Evolutionary conservation across 2,113 vertebrate genomes (phyloP).

Genomic region (Psammodynastes pulverulentus): DNA sequence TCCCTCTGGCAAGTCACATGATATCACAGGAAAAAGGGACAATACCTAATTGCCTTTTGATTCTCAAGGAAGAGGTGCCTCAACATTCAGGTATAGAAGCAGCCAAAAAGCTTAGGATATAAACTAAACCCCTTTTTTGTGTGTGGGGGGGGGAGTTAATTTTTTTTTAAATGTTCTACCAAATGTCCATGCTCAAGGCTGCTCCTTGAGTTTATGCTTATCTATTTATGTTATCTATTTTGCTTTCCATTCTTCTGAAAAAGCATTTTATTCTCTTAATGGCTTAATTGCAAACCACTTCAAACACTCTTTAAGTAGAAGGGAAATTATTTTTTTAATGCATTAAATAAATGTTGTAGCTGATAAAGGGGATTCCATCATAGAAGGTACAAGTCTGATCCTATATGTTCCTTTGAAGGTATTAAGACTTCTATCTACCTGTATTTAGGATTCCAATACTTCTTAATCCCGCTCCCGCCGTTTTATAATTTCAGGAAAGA

Average conservation of each 20-base stretch:
- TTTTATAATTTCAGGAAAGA: neutral
- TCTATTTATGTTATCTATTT: neutral
- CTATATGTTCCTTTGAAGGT: neutral
- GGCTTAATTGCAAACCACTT: neutral
- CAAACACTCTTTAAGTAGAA: neutral
- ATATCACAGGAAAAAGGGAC: neutral
- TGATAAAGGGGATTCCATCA: neutral
- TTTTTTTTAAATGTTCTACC: neutral
- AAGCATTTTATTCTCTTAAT: neutral
- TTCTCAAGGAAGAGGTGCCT: neutral
- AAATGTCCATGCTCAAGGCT: neutral
- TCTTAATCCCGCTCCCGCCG: neutral
- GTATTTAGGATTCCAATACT: neutral
- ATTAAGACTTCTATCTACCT: neutral
- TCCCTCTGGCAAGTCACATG: neutral
- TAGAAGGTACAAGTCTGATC: neutral
- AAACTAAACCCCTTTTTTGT: neutral
- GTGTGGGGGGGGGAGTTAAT: neutral
- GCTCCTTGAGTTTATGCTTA: neutral
- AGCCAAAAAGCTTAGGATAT: neutral
- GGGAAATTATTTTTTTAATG: neutral
- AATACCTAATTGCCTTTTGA: neutral
- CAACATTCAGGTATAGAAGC: neutral
- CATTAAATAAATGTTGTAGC: neutral
- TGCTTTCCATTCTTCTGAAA: neutral